Conservation (phyloP, 2,113 vertebrate genomes). For the Hirundichthys speculiger region DNA sequence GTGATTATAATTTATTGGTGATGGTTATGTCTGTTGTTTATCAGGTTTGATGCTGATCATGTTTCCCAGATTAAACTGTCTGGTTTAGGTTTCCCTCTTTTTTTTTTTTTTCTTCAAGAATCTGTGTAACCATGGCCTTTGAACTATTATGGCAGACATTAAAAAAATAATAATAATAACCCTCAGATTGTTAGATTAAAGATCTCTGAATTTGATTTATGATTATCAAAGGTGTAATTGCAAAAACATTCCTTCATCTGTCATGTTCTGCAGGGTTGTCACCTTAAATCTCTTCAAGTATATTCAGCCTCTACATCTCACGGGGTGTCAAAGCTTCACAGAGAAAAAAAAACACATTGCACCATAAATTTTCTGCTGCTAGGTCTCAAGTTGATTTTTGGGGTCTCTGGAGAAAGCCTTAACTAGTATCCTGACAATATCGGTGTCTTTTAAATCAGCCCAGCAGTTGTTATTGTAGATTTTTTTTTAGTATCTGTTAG, state of each 20-base stretch:
- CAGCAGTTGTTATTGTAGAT: conserved; percentile 47
- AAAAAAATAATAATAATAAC: not conserved
- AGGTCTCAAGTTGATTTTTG: conserved; percentile 51
- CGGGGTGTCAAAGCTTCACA: conserved; percentile 53
- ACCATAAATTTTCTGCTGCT: conserved; percentile 60
- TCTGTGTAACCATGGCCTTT: conserved; percentile 8
- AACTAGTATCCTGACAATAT: conserved; percentile 25
- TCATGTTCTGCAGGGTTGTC: conserved; percentile 58
- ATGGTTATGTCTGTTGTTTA: conserved; percentile 22
- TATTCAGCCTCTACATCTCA: conserved; percentile 62
- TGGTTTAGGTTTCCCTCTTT: conserved; percentile 25
- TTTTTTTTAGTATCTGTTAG: conserved; percentile 47
- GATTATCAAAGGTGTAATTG: conserved; percentile 53
- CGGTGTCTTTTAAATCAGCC: conserved; percentile 51
- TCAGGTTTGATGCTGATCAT: conserved; percentile 37
- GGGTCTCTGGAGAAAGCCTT: conserved; percentile 51
- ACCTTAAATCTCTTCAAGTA: conserved; percentile 63
- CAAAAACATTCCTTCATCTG: conserved; percentile 55
- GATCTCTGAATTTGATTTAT: conserved; percentile 32
- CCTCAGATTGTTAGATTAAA: not conserved
- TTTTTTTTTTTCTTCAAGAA: conserved; percentile 15
- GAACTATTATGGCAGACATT: too few species aligned
- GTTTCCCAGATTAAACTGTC: conserved; percentile 14
- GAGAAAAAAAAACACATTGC: conserved; percentile 53
- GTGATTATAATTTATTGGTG: conserved; percentile 73